Evolutionary conservation across 2,888 invertebrate genomes (phyloP).

Genomic region (Acrocyrtus sp.): DNA sequence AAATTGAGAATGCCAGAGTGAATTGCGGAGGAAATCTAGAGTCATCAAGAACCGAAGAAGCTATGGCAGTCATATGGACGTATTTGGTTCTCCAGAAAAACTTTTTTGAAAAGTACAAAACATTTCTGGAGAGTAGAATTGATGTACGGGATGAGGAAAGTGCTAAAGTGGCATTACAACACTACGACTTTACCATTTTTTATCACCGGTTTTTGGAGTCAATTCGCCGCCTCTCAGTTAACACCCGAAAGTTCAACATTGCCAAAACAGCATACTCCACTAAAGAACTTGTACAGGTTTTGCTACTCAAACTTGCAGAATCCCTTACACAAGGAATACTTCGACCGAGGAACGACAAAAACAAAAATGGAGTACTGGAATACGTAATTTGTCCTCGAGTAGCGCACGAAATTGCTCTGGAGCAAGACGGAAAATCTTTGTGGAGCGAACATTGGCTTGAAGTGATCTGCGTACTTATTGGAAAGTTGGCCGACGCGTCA

Average conservation of each 20-base stretch:
- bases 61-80: slow-evolving; percentile 36
- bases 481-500: not conserved
- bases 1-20: slow-evolving; percentile 5
- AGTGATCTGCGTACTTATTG: not conserved
- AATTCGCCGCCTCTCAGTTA: not conserved
- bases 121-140: slow-evolving; percentile 33
- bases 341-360: not conserved
- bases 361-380: slow-evolving; percentile 1
- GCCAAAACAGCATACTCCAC: not conserved
- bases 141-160: slow-evolving; percentile 10
- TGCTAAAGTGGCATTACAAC: slow-evolving; percentile 16
- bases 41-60: slow-evolving; percentile 1
- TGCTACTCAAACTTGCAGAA: slow-evolving; percentile 18
- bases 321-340: slow-evolving; percentile 5
- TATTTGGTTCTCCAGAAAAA: slow-evolving; percentile 34
- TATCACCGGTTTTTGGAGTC: slow-evolving; percentile 26
- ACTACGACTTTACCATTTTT: slow-evolving; percentile 26
- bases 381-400: slow-evolving; percentile 15
- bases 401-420: not conserved
- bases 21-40: not conserved
- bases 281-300: not conserved
- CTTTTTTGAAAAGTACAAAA: slow-evolving; percentile 49
- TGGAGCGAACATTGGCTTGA: slow-evolving; percentile 26
- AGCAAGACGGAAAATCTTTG: slow-evolving; percentile 10
- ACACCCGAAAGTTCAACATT: not conserved